Conservation (phyloP, 2,888 invertebrate species). For the Tetheella fluctuosa region DNA sequence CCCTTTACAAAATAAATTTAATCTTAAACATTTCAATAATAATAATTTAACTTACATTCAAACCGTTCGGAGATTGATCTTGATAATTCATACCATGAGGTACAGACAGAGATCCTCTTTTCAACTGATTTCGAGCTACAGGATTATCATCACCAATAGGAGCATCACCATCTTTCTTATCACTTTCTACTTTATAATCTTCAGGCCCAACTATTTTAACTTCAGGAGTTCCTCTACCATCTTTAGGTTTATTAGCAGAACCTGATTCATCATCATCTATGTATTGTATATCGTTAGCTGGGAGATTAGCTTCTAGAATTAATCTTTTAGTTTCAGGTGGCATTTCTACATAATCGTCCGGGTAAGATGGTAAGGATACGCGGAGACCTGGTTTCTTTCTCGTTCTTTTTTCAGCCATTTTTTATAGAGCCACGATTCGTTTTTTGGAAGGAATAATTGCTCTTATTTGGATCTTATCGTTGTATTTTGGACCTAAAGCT, state of each 20-base stretch:
- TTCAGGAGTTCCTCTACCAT: conserved; percentile 65
- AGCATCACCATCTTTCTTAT: conserved; percentile 22
- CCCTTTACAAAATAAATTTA: too few species aligned
- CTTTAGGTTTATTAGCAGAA: conserved; percentile 14
- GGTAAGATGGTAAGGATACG: conserved; percentile 64
- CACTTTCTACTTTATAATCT: conserved; percentile 28
- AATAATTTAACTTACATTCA: conserved; percentile 39
- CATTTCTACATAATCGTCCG: conserved; percentile 75
- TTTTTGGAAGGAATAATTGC: too few species aligned
- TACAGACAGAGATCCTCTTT: conserved; percentile 86
- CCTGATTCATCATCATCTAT: conserved; percentile 14
- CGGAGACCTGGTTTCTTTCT: conserved; percentile 72
- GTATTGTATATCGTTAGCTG: conserved; percentile 40
- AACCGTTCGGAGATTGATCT: conserved; percentile 23
- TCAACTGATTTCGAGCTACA: conserved; percentile 52
- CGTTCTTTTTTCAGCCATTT: conserved; percentile 49
- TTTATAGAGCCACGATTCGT: neutral
- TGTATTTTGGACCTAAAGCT: too few species aligned
- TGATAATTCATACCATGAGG: conserved; percentile 85
- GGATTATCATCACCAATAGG: conserved; percentile 39
- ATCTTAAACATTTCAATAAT: neutral
- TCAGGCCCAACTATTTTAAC: conserved; percentile 57
- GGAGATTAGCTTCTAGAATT: conserved; percentile 49
- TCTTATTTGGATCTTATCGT: too few species aligned
- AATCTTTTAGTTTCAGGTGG: conserved; percentile 56